Base-by-base conservation (phyloP, 2,888 invertebrate genomes). In the Stenoptilia bipunctidactyla region DNA sequence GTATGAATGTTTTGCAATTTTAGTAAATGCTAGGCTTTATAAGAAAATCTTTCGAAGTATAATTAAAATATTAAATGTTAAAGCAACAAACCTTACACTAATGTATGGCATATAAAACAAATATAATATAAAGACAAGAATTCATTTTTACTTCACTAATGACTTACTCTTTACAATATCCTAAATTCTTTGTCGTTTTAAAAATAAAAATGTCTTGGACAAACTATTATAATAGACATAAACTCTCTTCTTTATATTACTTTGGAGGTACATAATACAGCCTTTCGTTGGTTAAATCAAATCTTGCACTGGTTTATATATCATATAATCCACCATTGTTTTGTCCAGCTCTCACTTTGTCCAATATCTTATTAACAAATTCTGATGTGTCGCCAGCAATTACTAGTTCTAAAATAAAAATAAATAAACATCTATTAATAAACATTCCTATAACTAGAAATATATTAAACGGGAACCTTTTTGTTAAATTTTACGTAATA, bases 351-450 rank as follows among this genome's bases (percentile, higher is more conserved):
- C 89, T 92, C 40, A 96, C 90, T 67, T 92, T 94, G 44, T 95
- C 94, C 72, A 97, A 82, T 43, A 97, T 90, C 76, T 89, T 90
- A 72, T 97, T 97, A 33, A 98, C 97, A 73, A 93, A 97, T 56
- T 97, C 97, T 9, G 97, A 95, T 37, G 96, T 92, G 56, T 92
- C 89, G 39, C 95, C 97, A 38, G 96, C 97, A 63, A 97, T 93
- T 85, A 90, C 91, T 39, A 92, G 77, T 77, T 92, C 96, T 93
- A 87, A 40, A 88, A 85, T 52, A 49, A 43, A 27, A 61, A 42
- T 48, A 47, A 37, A 44, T n/a, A n/a, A n/a, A n/a, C n/a, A n/a
- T n/a, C n/a, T n/a, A n/a, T n/a, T n/a, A n/a, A n/a, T n/a, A n/a
- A n/a, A n/a, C n/a, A n/a, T n/a, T n/a, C n/a, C n/a, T n/a, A n/a